Evolutionary conservation across 2,113 vertebrate species (phyloP), one percentile per base, ranked within the genome.

Genomic region (Pseudorectes ferrugineus): DNA sequence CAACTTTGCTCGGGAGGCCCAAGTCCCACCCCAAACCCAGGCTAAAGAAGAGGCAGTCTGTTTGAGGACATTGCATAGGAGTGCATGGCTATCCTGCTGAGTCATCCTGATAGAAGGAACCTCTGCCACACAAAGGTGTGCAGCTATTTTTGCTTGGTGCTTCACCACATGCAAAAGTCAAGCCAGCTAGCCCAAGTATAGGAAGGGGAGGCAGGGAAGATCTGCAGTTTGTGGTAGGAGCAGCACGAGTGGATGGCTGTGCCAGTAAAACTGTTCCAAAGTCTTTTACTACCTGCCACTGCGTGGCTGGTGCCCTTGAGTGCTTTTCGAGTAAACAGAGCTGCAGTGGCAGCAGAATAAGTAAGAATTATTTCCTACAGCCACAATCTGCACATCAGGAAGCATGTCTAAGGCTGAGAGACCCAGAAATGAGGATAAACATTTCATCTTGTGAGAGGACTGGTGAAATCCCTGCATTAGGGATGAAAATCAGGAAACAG

Each of bases 21-120:
- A 93, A 94, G 78, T 88, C 87, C 78, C 88, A 90, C 90, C 61
- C 68, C 65, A 92, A 84, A 72, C 17, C 43, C 71, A 77, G 68
- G 3, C 52, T 85, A 67, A 84, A 80, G 82, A 94, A 86, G 85
- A 66, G 75, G 79, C 33, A 10, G 28, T 35, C 57, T 92, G 89
- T 94, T 93, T 86, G 92, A 84, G 85, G 55, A 67, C 75, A 42
- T 36, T 80, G 82, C 92, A 68, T 22, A 55, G 88, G 83, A 94
- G 87, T 45, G 57, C 45, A 4, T 4, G 63, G 75, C 72, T 66
- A 4, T 84, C 82, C 68, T 88, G 93, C 82, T 88, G 88, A 93
- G 82, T 95, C 95, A 92, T 45, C 40, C 79, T 36, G 43, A 52
- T 13, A 49, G 79, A 48, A 83, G 61, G 70, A 75, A 33, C 42